Evolutionary conservation across 2,888 invertebrate genomes (phyloP), one percentile per base, ranked within the genome.

Genomic region (Hypomecis punctinalis): DNA sequence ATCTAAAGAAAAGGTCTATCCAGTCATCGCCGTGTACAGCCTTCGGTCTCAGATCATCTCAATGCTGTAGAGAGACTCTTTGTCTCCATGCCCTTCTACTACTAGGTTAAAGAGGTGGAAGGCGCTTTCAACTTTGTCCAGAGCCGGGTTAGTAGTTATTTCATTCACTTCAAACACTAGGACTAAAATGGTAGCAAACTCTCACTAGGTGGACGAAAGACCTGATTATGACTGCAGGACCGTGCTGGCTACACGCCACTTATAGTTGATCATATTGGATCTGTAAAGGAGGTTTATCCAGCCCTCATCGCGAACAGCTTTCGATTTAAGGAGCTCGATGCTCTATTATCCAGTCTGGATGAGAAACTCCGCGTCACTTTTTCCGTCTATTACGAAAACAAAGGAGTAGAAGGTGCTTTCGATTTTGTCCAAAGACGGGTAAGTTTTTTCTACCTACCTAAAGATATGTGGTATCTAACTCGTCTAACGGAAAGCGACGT

Each of bases 1-100:
- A n/a, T n/a, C n/a, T n/a, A n/a, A n/a, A n/a, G n/a, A n/a, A n/a
- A n/a, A n/a, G n/a, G n/a, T n/a, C n/a, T n/a, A n/a, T n/a, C n/a
- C 96, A 6, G 97, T 97, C 47, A 96, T 98, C 74, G 95, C 97
- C 0, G 97, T 97, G 6, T 96, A 97, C 94, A 86, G 95, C 91
- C 79, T 96, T 93, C 90, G 96, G 86, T 81, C 93, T 71, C 84
- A 95, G 94, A 88, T 96, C 84, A 78, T 93, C 0, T 77, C 91
- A 36, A 94, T 94, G 88, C 87, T 95, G 56, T 83, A 90, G 79
- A 86, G 36, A 94, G 94, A n/a, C 93, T 98, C 79, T 93, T 94
- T 68, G 86, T 93, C 35, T 93, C 95, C 3, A 84, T 97, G 82
- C 91, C 93, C 4, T 82, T 93, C 39, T 95, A 96, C 82, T 93